phyloP scores from a whole-genome alignment of 2,888 invertebrate species.

The Himalopsyche tibetana region DNA sequence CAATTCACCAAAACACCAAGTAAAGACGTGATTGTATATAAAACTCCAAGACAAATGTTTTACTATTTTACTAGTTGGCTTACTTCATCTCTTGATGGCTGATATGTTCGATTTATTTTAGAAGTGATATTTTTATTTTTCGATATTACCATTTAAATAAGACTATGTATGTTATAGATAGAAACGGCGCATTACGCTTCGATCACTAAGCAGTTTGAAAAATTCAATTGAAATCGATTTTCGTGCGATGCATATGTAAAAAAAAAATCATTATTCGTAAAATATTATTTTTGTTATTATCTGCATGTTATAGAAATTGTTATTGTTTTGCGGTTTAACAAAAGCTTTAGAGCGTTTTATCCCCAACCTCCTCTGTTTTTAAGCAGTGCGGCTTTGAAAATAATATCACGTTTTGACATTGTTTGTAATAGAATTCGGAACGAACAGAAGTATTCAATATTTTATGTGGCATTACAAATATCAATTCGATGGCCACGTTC shows the following conservation, averaged over 20 bases:
- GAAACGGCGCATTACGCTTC: too few species aligned
- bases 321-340: neutral
- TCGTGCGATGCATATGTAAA: neutral
- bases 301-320: neutral
- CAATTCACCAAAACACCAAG: too few species aligned
- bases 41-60: too few species aligned
- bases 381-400: neutral
- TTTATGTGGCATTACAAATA: neutral
- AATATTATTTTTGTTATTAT: neutral
- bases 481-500: too few species aligned
- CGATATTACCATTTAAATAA: too few species aligned
- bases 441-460: constrained; percentile 11
- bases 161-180: too few species aligned
- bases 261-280: neutral
- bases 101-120: too few species aligned
- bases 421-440: constrained; percentile 30
- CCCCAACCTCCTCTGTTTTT: neutral
- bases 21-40: too few species aligned
- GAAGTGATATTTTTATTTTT: too few species aligned
- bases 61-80: too few species aligned
- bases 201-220: neutral
- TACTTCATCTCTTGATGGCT: too few species aligned
- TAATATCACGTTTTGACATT: constrained; percentile 23
- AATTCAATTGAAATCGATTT: neutral
- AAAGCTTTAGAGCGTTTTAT: neutral